phyloP scores from a whole-genome alignment of 2,888 invertebrate genomes.

The Tetropium fuscum region DNA sequence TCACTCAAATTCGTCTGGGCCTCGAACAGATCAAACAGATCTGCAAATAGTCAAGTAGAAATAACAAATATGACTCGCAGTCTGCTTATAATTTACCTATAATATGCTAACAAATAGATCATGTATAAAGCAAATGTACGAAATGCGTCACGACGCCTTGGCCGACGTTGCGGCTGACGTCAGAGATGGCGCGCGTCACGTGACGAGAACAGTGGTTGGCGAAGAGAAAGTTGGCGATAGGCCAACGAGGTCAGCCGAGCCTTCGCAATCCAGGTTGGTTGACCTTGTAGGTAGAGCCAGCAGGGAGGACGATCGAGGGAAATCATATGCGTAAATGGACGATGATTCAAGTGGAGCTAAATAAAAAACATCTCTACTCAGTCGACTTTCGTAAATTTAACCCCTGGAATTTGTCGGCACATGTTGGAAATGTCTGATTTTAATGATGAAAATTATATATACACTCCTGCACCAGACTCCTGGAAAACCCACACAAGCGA shows the following conservation, averaged over 20 bases:
- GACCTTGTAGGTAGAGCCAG: slow-evolving; percentile 23
- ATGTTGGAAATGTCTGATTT: no score
- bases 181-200: slow-evolving; percentile 2
- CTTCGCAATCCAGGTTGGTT: slow-evolving; percentile 26
- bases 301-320: background rate
- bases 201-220: background rate
- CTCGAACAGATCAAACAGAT: no score
- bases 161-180: slow-evolving; percentile 19
- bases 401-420: no score
- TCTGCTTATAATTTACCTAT: slow-evolving; percentile 16
- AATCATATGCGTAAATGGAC: background rate
- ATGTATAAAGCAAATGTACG: slow-evolving; percentile 18
- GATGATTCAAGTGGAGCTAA: background rate
- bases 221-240: slow-evolving; percentile 3
- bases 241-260: slow-evolving; percentile 39
- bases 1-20: no score
- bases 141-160: slow-evolving; percentile 22
- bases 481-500: no score
- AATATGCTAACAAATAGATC: slow-evolving; percentile 16
- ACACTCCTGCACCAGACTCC: no score
- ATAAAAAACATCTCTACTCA: background rate
- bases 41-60: background rate
- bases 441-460: no score
- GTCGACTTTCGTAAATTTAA: no score
- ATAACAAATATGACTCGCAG: slow-evolving; percentile 13